Evolutionary conservation across 2,888 invertebrate species (phyloP).

Genomic region (Amphipyra berbera): DNA sequence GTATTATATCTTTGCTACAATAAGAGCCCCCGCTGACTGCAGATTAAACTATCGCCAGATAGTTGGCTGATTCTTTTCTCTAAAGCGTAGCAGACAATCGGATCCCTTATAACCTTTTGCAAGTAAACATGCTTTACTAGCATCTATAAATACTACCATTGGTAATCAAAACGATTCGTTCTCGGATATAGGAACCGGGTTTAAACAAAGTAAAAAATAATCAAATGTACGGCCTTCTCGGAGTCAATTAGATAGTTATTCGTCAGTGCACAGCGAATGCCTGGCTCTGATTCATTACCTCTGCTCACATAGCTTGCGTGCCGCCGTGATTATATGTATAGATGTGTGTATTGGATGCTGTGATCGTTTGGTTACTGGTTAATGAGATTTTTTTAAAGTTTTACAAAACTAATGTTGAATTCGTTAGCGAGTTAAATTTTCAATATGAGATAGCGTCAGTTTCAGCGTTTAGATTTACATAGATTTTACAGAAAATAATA

Average conservation of each 20-base stretch:
- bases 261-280: constrained; percentile 59
- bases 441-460: no score
- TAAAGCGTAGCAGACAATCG: no score
- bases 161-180: constrained; percentile 21
- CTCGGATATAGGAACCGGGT: constrained; percentile 16
- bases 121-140: no score
- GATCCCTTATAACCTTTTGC: no score
- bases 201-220: constrained; percentile 56
- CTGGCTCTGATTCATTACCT: constrained; percentile 70
- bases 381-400: constrained; percentile 15
- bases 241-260: constrained; percentile 69
- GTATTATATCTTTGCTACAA: no score
- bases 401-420: no score
- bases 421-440: no score
- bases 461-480: no score
- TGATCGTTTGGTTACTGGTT: constrained; percentile 24
- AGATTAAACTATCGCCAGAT: no score
- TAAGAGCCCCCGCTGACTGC: no score
- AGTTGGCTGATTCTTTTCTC: no score
- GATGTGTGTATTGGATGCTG: constrained; percentile 23
- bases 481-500: no score
- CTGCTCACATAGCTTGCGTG: constrained; percentile 64
- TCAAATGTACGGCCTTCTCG: constrained; percentile 53
- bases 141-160: background rate
- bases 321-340: constrained; percentile 45